Base-by-base conservation (phyloP, 1,140 invertebrate species). In the Telenomus remus region DNA sequence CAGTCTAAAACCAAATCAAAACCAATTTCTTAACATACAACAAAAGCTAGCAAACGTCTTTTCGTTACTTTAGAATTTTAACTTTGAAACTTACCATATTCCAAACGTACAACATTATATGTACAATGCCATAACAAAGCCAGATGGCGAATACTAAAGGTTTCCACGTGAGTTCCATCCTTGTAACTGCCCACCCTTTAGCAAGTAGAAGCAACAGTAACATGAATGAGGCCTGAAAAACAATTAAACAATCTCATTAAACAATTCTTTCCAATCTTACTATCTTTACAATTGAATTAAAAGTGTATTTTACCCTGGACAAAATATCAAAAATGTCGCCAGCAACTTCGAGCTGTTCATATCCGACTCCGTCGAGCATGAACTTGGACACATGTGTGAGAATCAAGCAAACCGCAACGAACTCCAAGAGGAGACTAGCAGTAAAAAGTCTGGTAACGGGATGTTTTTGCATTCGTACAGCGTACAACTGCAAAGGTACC, bases 101-200 rank as follows among this genome's bases (percentile, higher is more conserved):
- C 96, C 97, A 98, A 54, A 97, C 93, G 88, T 98, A 99, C 1
- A 99, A 89, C 39, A 98, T 88, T 81, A 97, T 93, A 85, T 98
- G 96, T 33, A 97, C 93, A 65, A 96, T 91, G 48, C 95, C 94
- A 86, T 98, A 98, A 68, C 95, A 91, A 75, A 96, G 89, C 96
- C 97, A 98, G 75, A 98, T 93, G 16, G 93, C 91, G 89, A 98
- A 96, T 10, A 99, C 91, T 35, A 97, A 87, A 49, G 91, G 92
- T 88, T 94, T 97, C 90, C 93, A 94, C 65, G 92, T 94, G 39
- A 98, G 89, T 88, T 97, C 95, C 79, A 95, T 91, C 76, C 94
- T 90, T 14, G 96, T 98, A 6, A 99, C 95, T 10, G 96, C 97
- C 97, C 97, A 99, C 19, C 98, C 98, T 90, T 98, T 98, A 34